A percentile compares a stretch with the other conserved stretches of the same genome.
Evolutionary conservation across 92 coral and sea anemone genomes (phyloP).

Genomic region (Siderastrea radians): DNA sequence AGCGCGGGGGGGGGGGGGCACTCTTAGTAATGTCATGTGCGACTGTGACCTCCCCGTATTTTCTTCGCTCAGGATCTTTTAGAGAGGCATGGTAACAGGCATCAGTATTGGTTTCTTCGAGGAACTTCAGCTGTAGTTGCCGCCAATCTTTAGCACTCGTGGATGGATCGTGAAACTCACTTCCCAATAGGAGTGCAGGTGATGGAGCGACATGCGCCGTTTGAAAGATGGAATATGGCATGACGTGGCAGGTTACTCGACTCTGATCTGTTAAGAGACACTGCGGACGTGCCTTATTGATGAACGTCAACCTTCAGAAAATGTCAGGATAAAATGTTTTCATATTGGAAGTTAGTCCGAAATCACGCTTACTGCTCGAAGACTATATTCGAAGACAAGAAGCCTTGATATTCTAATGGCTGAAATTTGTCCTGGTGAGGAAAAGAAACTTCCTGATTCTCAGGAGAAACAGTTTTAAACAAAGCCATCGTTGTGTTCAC

Average conservation of each 20-base stretch:
- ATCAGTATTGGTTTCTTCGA: constrained; percentile 74
- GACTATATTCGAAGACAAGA: not conserved
- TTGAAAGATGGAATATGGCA: not conserved
- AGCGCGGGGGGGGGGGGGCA: too few species aligned
- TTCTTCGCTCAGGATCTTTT: constrained; percentile 75
- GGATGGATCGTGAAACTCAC: not conserved
- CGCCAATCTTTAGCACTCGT: not conserved
- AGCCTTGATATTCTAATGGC: not conserved
- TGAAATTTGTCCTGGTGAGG: not conserved
- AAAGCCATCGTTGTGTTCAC: not conserved
- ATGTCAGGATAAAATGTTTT: not conserved
- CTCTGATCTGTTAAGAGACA: not conserved
- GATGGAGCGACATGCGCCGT: not conserved
- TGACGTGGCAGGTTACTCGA: not conserved
- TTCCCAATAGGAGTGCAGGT: too few species aligned
- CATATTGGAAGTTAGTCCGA: not conserved
- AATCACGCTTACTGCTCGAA: not conserved
- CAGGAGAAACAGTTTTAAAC: not conserved
- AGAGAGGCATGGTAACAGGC: constrained; percentile 63
- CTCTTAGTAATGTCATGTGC: not conserved
- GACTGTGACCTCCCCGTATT: not conserved
- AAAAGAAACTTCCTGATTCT: not conserved
- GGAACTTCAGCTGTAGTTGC: constrained; percentile 76
- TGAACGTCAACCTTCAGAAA: not conserved
- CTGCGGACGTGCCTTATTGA: not conserved